phyloP scores from a whole-genome alignment of 1,140 invertebrate genomes.

The Brachystomella parvula region DNA sequence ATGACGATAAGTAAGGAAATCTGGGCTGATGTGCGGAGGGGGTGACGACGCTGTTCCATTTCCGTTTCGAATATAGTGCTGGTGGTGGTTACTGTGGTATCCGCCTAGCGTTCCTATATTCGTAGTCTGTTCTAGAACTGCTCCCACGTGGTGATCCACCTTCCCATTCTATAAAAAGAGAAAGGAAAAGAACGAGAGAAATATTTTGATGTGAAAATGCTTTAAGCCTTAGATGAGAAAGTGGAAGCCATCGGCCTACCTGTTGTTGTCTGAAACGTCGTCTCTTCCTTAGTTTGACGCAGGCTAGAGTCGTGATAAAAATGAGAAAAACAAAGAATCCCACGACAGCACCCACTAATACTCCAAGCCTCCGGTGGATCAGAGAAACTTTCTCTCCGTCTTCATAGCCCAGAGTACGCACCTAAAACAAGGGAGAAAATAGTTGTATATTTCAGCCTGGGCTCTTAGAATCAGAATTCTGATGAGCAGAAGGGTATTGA shows the following conservation, averaged over 20 bases:
- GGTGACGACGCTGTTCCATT: constrained; percentile 23
- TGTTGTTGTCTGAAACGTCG: constrained; percentile 24
- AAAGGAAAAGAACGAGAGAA: neutral
- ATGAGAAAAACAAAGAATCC: constrained; percentile 35
- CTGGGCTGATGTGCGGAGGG: constrained; percentile 31
- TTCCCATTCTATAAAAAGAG: constrained; percentile 32
- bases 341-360: constrained; percentile 35
- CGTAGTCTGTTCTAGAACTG: constrained; percentile 25
- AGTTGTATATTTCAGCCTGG: neutral
- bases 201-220: neutral
- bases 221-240: neutral
- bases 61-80: constrained; percentile 15
- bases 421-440: constrained; percentile 9
- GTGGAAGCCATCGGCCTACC: constrained; percentile 20
- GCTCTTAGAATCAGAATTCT: neutral
- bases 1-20: constrained; percentile 37
- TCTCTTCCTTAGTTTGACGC: constrained; percentile 35
- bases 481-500: too few species aligned
- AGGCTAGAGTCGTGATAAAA: constrained; percentile 31
- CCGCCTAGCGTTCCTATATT: constrained; percentile 32
- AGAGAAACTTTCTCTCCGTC: constrained; percentile 30
- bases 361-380: constrained; percentile 35
- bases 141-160: constrained; percentile 34
- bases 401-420: constrained; percentile 10
- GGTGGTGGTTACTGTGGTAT: constrained; percentile 19